Evolutionary conservation across 2,113 vertebrate genomes (phyloP), one percentile per base, ranked within the genome.

Genomic region (Prinia subflava): DNA sequence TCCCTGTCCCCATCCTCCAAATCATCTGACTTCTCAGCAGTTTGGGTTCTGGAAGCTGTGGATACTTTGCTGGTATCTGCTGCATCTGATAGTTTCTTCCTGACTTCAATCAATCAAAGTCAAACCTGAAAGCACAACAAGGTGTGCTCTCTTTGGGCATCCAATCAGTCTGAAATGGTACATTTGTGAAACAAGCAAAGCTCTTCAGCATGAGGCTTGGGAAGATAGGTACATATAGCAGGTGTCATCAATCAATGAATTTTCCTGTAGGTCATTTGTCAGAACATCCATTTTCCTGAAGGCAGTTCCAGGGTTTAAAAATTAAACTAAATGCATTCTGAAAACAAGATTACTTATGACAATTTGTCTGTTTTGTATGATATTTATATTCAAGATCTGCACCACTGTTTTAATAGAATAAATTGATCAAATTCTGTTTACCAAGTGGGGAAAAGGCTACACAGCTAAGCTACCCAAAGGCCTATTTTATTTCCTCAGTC

Each of bases 291-390:
- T 92, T 93, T 69, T 82, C 37, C 46, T 80, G 47, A 81, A 62
- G 86, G 60, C 24, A 63, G 35, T 39, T 78, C 14, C 25, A 70
- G 23, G 7, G 5, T 39, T 69, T 74, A 85, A 71, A 94, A 92
- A 77, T 60, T n/a, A 87, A 89, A 76, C 15, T 41, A 73, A 84
- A 73, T 50, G 8, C 21, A 60, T 83, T 89, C 71, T 93, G 76
- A 90, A 87, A 93, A 75, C 13, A 84, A 89, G 60, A 74, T 70
- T 84, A 49, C 17, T 46, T 81, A 41, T 4, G 22, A 28, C 14
- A 63, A 37, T 81, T 77, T 79, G 0, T 57, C 33, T 82, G 15
- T 75, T 20, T 79, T 50, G 16, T 0, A 3, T 39, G 11, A 28
- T 60, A 49, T 22, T 68, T 17, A 47, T 63, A 60, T 73, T 88